These are phyloP conservation scores for Callospermophilus lateralis DNA, from an alignment of 2,113 vertebrate genomes.

Conservation along the genomic window DNA sequence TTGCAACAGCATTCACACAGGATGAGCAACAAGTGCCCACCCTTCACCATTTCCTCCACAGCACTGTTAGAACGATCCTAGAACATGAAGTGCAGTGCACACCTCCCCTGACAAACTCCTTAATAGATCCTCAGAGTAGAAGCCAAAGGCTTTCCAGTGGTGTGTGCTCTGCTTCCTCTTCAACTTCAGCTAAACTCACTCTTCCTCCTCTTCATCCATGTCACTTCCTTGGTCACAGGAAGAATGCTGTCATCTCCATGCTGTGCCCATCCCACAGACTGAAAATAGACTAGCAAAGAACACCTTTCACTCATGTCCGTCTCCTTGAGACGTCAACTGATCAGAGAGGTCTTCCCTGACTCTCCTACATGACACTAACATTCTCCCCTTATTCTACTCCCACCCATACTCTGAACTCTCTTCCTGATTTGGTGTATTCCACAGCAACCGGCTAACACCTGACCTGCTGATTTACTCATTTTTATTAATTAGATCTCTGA, in stretches of 20 bases:
- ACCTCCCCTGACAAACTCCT: background rate
- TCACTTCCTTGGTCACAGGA: background rate
- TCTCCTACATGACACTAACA: background rate
- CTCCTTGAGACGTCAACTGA: background rate
- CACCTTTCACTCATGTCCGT: background rate
- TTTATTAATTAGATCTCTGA: background rate
- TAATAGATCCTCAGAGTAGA: background rate
- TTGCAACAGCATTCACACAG: background rate
- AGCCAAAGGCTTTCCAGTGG: background rate
- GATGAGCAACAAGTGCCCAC: background rate
- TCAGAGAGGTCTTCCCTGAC: background rate
- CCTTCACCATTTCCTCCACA: background rate
- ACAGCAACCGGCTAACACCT: background rate
- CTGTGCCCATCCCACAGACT: background rate
- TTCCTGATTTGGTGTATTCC: background rate
- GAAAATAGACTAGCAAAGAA: too few species aligned
- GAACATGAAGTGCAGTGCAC: background rate
- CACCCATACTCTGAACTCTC: background rate
- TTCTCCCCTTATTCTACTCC: background rate
- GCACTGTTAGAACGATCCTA: background rate
- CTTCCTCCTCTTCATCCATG: background rate
- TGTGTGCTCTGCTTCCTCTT: background rate
- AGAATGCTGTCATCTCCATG: background rate
- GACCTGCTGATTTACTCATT: background rate
- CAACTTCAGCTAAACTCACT: background rate